Evolutionary conservation across 1,140 invertebrate genomes (phyloP).

Genomic region (Trichonephila inaurata): DNA sequence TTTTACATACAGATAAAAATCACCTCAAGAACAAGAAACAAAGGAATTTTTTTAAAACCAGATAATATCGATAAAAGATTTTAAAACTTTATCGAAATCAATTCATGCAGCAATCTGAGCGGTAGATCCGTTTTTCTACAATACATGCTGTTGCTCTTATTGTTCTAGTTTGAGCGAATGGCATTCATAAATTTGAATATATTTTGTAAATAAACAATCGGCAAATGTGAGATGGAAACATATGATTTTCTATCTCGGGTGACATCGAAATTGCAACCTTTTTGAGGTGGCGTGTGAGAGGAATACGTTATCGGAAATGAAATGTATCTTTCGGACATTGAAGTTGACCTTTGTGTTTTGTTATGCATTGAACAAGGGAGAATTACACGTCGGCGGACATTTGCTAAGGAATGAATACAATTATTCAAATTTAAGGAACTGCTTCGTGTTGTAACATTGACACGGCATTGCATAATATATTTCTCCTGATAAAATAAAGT

Average conservation of each 20-base stretch:
- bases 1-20: not conserved
- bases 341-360: too few species aligned
- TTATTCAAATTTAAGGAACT: too few species aligned
- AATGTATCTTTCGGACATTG: too few species aligned
- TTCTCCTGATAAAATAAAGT: too few species aligned
- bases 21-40: not conserved
- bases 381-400: too few species aligned
- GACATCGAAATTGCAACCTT: not conserved
- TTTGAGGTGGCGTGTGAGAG: too few species aligned
- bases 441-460: too few species aligned
- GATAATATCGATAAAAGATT: not conserved
- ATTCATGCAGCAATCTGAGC: not conserved
- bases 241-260: not conserved
- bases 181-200: not conserved
- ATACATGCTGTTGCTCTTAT: not conserved
- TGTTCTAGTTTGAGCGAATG: not conserved
- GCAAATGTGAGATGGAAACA: not conserved
- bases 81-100: not conserved
- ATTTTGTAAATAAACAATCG: slow-evolving; percentile 14
- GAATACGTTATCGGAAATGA: too few species aligned
- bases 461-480: too few species aligned
- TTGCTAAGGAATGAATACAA: too few species aligned
- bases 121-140: not conserved
- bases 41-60: not conserved
- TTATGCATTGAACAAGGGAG: too few species aligned